Evolutionary conservation across 2,888 invertebrate genomes (phyloP).

Genomic region (Drosophila nr. fundita): DNA sequence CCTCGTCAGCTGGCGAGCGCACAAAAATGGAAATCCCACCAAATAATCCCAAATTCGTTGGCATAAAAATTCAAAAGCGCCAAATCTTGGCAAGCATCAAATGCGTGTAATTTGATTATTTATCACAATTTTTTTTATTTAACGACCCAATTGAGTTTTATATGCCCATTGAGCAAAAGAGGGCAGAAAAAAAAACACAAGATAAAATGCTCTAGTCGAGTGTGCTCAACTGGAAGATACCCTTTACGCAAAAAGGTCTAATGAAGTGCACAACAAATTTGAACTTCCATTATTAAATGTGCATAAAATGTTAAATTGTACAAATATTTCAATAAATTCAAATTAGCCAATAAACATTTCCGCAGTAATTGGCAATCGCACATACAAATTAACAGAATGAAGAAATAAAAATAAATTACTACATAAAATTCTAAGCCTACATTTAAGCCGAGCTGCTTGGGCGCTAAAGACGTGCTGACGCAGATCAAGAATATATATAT

Average conservation of each 20-base stretch:
- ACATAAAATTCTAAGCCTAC: neutral
- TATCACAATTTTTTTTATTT: conserved; percentile 80
- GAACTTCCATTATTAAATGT: neutral
- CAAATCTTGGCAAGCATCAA: conserved; percentile 66
- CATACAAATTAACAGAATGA: neutral
- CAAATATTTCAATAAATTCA: neutral
- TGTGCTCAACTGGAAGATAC: neutral
- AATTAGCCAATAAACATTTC: neutral
- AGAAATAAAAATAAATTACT: neutral
- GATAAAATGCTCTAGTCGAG: neutral
- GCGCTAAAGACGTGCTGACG: neutral
- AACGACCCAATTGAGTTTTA: conserved; percentile 81
- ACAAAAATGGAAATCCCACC: conserved; percentile 25
- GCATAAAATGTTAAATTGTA: neutral
- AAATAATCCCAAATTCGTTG: conserved; percentile 39
- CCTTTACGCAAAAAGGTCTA: neutral
- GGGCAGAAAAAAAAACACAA: conserved; percentile 9
- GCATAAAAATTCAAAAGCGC: conserved; percentile 56
- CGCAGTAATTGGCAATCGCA: neutral
- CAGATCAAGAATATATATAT: neutral
- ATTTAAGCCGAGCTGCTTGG: neutral
- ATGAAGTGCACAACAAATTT: neutral
- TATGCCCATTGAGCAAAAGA: conserved; percentile 54
- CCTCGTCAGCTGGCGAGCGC: conserved; percentile 47
- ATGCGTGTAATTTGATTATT: conserved; percentile 81